Conservation (phyloP, 2,888 invertebrate species). For the Sphaerophoria rueppellii region DNA sequence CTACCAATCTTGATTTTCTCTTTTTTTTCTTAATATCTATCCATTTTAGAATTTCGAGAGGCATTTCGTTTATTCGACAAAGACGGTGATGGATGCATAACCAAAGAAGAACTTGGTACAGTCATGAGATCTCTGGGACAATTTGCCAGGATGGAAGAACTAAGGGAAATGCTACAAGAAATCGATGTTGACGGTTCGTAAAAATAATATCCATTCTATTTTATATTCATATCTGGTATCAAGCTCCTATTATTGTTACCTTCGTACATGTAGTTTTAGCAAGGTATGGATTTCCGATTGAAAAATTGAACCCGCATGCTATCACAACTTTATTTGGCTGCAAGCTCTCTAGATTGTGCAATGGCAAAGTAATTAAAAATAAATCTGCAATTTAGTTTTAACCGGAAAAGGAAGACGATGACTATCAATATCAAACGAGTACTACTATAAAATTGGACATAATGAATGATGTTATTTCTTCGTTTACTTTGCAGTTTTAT, state of each 20-base stretch:
- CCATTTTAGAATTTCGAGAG: constrained; percentile 89
- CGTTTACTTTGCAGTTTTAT: constrained; percentile 11
- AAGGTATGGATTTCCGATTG: constrained; percentile 37
- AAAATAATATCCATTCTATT: constrained; percentile 25
- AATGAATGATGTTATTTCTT: constrained; percentile 40
- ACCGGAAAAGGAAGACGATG: constrained; percentile 28
- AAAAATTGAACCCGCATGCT: constrained; percentile 16
- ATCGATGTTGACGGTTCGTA: constrained; percentile 89
- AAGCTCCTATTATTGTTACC: not conserved
- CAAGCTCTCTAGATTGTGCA: not conserved
- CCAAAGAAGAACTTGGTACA: constrained; percentile 92
- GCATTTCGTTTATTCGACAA: constrained; percentile 94
- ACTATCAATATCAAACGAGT: constrained; percentile 48
- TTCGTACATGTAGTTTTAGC: not conserved
- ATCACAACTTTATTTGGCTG: not conserved
- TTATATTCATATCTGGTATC: constrained; percentile 16
- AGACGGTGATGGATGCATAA: constrained; percentile 93
- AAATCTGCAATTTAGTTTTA: constrained; percentile 45
- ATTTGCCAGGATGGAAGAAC: constrained; percentile 92
- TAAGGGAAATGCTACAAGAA: constrained; percentile 93
- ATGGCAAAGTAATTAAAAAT: constrained; percentile 49
- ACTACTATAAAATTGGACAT: constrained; percentile 39
- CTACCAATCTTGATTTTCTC: constrained; percentile 41
- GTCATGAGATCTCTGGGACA: constrained; percentile 94
- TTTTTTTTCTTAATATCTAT: constrained; percentile 25